Conservation (phyloP, 2,888 invertebrate genomes). For the Corythucha ciliata region DNA sequence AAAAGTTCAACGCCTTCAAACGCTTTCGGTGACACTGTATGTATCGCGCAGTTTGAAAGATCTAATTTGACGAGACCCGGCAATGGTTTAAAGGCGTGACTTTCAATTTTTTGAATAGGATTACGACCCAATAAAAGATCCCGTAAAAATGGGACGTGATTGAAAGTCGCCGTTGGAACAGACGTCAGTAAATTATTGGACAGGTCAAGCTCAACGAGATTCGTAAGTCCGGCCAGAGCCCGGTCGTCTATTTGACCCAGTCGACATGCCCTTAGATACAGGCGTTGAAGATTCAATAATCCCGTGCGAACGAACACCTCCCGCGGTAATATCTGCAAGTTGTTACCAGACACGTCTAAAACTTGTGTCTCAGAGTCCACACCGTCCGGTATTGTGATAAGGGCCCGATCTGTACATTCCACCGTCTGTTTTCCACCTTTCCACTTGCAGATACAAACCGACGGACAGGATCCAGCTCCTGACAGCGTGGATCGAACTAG, state of each 20-base stretch:
- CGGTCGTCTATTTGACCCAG: slow-evolving; percentile 76
- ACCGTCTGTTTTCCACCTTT: slow-evolving; percentile 88
- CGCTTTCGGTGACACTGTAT: slow-evolving; percentile 63
- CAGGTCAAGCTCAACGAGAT: slow-evolving; percentile 80
- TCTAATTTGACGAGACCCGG: slow-evolving; percentile 73
- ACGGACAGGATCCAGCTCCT: slow-evolving; percentile 48
- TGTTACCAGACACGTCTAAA: slow-evolving; percentile 79
- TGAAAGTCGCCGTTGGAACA: slow-evolving; percentile 70
- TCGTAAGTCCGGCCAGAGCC: slow-evolving; percentile 77
- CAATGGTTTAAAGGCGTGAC: slow-evolving; percentile 63
- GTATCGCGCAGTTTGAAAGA: slow-evolving; percentile 70
- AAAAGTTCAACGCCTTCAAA: slow-evolving; percentile 68
- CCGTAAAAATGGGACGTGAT: slow-evolving; percentile 68
- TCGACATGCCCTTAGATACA: slow-evolving; percentile 72
- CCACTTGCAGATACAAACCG: slow-evolving; percentile 84
- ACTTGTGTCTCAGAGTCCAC: slow-evolving; percentile 85
- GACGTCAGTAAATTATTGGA: slow-evolving; percentile 72
- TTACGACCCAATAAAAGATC: slow-evolving; percentile 72
- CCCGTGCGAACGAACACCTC: slow-evolving; percentile 74
- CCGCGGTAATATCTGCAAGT: slow-evolving; percentile 69
- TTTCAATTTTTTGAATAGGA: slow-evolving; percentile 69
- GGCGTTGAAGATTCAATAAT: slow-evolving; percentile 74
- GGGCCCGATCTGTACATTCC: slow-evolving; percentile 73
- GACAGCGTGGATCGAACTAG: slow-evolving; percentile 19
- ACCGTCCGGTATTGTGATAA: slow-evolving; percentile 75